Evolutionary conservation across 1,140 invertebrate genomes (phyloP).

Genomic region (Zaprionus tsacasi): DNA sequence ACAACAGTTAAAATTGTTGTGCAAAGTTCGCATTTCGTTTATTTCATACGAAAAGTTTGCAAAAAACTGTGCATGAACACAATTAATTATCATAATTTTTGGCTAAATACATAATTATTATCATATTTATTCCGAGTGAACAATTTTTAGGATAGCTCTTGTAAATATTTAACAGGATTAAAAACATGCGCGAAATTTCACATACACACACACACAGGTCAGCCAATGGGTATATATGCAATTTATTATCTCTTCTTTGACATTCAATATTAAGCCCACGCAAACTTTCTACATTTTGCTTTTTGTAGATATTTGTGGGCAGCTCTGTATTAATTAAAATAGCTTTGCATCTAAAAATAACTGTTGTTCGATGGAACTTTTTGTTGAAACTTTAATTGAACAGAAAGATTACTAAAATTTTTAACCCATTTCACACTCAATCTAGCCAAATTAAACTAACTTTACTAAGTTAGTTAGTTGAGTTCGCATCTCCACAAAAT

Average conservation of each 20-base stretch:
- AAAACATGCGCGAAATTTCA: neutral
- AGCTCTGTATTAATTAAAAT: no score
- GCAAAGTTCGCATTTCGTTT: neutral
- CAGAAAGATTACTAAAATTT: no score
- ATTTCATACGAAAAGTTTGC: conserved; percentile 14
- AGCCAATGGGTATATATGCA: no score
- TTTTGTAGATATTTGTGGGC: no score
- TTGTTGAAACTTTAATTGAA: no score
- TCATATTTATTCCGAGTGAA: conserved; percentile 4
- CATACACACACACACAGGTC: neutral
- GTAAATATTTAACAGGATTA: neutral
- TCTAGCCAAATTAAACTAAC: no score
- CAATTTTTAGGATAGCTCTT: neutral
- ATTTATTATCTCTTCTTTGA: no score
- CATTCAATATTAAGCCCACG: no score
- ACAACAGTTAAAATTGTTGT: neutral
- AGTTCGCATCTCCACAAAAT: neutral
- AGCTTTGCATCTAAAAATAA: no score
- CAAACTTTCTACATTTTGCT: no score
- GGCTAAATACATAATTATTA: neutral
- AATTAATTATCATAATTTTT: conserved; percentile 7
- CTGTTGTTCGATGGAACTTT: no score
- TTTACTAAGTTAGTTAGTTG: neutral
- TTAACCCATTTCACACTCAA: no score
- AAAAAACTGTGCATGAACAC: conserved; percentile 1